Percentiles rank a stretch among this genome's conserved stretches.
Evolutionary conservation across 23 tunicate species (phyloP).

Genomic region (Styela clava): DNA sequence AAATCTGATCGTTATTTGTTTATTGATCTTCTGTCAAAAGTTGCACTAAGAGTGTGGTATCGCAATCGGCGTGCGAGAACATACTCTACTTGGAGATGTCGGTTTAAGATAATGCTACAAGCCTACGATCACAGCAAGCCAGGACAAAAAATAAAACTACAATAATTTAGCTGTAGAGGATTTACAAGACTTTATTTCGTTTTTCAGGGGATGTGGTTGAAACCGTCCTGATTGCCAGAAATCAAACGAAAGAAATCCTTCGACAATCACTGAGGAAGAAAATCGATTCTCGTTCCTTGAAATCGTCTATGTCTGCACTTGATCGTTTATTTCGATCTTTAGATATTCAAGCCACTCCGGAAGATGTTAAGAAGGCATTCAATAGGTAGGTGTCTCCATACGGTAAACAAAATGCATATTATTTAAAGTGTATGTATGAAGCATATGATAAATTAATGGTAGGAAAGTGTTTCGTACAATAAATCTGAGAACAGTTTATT

Average conservation of each 20-base stretch:
- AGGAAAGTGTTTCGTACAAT: no score
- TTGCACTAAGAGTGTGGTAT: background rate
- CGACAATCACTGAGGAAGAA: background rate
- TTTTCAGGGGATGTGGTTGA: background rate
- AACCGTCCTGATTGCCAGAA: background rate
- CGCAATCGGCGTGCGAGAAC: background rate
- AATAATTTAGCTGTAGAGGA: no score
- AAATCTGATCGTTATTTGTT: background rate
- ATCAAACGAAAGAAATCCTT: background rate
- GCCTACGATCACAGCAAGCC: no score
- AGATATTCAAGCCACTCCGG: background rate
- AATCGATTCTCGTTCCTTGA: background rate
- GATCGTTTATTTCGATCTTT: conserved; percentile 3
- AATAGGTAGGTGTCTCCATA: background rate
- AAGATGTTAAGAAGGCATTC: conserved; percentile 1
- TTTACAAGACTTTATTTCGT: no score
- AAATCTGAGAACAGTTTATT: no score
- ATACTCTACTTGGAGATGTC: background rate
- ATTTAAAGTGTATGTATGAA: no score
- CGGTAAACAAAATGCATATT: no score
- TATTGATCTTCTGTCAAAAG: background rate
- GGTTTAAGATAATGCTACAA: background rate
- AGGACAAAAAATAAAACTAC: background rate
- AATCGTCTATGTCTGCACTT: background rate
- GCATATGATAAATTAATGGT: no score